These are phyloP conservation scores for Butastur rufipennis DNA, from an alignment of 2,113 vertebrate species.

Conservation along the genomic window DNA sequence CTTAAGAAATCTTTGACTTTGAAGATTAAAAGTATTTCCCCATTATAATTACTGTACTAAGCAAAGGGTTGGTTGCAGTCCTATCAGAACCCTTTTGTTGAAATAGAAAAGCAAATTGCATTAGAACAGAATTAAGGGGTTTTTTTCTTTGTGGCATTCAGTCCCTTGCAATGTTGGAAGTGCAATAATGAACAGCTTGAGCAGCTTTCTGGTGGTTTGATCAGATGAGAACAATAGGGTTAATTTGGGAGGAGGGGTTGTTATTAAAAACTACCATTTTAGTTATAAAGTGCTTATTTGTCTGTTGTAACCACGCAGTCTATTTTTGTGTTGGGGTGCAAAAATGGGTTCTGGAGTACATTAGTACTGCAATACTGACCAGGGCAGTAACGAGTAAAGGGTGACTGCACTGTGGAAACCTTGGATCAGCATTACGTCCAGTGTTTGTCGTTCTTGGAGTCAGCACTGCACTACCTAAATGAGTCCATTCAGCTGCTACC, in stretches of 20 bases:
- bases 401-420: neutral
- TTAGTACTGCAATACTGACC: neutral
- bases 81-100: neutral
- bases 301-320: neutral
- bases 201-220: neutral
- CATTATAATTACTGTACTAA: neutral
- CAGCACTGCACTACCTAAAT: neutral
- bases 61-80: neutral
- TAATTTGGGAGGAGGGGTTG: neutral
- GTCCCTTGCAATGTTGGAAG: neutral
- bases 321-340: neutral
- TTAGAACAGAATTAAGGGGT: neutral
- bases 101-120: neutral
- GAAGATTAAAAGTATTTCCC: slow-evolving; percentile 21
- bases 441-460: neutral
- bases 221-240: neutral
- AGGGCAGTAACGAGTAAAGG: neutral
- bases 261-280: neutral
- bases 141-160: neutral
- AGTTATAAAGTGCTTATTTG: neutral
- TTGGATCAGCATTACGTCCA: neutral
- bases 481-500: rapidly evolving
- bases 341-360: neutral
- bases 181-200: neutral
- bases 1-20: neutral